Evolutionary conservation across 1,140 invertebrate genomes (phyloP), one percentile per base, ranked within the genome.

Genomic region (Cydia amplana): DNA sequence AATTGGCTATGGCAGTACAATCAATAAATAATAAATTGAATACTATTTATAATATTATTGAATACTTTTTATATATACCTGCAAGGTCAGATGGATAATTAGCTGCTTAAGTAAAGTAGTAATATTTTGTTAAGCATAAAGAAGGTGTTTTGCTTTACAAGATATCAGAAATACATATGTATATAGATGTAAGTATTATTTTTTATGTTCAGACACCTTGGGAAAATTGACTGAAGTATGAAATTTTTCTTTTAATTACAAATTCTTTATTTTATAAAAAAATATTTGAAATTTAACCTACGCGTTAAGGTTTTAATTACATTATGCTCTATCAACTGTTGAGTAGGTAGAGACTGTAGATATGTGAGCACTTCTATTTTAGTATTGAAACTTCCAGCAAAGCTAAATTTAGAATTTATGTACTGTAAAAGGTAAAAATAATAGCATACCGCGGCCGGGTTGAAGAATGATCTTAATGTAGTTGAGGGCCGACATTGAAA

Each of bases 401-500:
- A 43, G 65, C 65, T 70, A 36, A 32, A 70, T 70, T 70, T 70
- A 70, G n/a, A 20, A 18, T 70, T 36, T 36, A 70, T 43, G 65
- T 70, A 36, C 65, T 70, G 65, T 23, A 70, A 70, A 70, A 70
- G 32, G 65, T 36, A 70, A 70, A 70, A 70, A 70, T 70, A 70
- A 70, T 70, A 7, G 18, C 28, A 70, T 70, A 7, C 75, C 51
- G 76, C 18, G 67, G 73, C 73, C 32, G 51, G 60, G 36, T 70
- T 76, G 75, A 49, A 36, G 72, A 64, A 78, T 75, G 74, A 75
- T 77, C 40, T 79, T 67, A 82, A 79, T 72, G 77, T 46, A 74
- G 75, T 73, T 40, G 74, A 78, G 77, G 75, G 73, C 79, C 76
- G 75, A 75, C 75, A 75, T 73, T 43, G 76, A 55, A 77, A 80